Evolutionary conservation across 2,797 vertebrate genomes (phyloP).

Genomic region (Sebastes diaconus): DNA sequence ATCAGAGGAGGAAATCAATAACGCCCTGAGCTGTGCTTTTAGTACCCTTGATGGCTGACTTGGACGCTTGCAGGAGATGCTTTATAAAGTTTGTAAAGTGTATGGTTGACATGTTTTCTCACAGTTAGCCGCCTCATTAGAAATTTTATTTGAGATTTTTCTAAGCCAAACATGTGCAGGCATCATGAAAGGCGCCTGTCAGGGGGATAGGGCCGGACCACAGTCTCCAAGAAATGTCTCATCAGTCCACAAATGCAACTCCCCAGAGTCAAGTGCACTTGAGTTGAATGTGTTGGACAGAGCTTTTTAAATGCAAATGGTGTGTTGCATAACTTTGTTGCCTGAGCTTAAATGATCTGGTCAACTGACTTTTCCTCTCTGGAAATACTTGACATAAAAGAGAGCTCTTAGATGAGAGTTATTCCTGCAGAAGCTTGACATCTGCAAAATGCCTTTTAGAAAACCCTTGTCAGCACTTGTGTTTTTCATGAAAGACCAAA

Average conservation of each 20-base stretch:
- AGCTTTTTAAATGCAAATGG: constrained; percentile 52
- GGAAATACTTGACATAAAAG: constrained; percentile 11
- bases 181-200: constrained; percentile 23
- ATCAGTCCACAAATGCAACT: constrained; percentile 16
- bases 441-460: background rate
- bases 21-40: constrained; percentile 37
- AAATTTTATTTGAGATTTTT: constrained; percentile 31
- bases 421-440: background rate
- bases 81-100: constrained; percentile 35
- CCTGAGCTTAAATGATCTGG: constrained; percentile 3
- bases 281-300: background rate
- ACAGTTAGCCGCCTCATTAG: constrained; percentile 28
- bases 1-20: constrained; percentile 51
- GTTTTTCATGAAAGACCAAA: background rate
- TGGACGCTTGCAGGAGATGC: background rate
- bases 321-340: background rate
- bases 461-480: background rate
- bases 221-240: constrained; percentile 13
- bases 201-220: background rate
- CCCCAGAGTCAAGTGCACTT: constrained; percentile 10
- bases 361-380: constrained; percentile 19
- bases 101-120: constrained; percentile 21
- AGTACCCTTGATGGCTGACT: constrained; percentile 33
- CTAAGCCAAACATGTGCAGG: background rate
- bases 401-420: background rate